Conservation (phyloP, 2,113 vertebrate genomes). For the Nannospalax galili region DNA sequence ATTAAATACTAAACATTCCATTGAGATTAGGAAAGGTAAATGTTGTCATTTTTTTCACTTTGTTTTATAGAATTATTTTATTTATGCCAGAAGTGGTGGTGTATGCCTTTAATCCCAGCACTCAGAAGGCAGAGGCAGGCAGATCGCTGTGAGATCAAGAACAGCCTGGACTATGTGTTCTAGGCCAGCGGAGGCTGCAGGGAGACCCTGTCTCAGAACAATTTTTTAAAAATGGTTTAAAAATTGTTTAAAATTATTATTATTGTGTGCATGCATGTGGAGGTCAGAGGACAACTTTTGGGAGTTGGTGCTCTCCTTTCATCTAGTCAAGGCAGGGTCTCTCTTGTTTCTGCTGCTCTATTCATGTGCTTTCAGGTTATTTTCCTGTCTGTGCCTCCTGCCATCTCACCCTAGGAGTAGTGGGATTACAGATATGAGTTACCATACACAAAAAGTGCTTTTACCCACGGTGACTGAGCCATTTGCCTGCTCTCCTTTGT, state of each 20-base stretch:
- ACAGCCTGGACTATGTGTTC: no score
- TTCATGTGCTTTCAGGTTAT: not conserved
- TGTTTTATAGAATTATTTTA: not conserved
- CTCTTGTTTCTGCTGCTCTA: not conserved
- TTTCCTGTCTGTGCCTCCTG: not conserved
- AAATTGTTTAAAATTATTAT: no score
- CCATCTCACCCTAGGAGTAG: not conserved
- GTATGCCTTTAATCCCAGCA: no score
- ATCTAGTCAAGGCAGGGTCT: not conserved
- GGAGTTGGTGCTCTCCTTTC: not conserved
- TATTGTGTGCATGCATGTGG: not conserved
- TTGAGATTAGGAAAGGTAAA: not conserved
- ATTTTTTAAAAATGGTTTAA: no score
- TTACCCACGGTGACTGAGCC: not conserved
- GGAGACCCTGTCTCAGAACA: no score
- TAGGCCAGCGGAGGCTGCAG: no score
- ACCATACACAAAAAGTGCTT: no score
- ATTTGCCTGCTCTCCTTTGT: not conserved
- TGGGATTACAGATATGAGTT: not conserved
- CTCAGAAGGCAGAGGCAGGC: no score
- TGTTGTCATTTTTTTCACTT: not conserved
- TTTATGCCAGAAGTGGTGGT: no score
- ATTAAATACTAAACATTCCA: slow-evolving; percentile 11
- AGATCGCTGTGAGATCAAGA: no score
- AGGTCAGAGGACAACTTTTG: not conserved